phyloP scores from a whole-genome alignment of 2,113 vertebrate species.

The Bungarus multicinctus region DNA sequence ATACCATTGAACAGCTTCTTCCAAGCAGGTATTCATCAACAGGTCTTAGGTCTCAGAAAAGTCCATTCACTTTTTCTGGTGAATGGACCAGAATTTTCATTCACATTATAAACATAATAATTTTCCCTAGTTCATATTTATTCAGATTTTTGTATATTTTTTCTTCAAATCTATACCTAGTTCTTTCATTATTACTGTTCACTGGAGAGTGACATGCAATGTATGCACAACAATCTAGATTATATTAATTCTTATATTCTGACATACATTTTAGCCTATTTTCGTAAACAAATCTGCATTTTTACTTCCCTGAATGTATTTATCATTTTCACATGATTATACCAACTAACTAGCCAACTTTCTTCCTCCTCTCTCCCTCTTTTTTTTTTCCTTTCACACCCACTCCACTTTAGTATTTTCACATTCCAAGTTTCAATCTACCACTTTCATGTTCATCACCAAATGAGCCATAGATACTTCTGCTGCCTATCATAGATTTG shows the following conservation, averaged over 20 bases:
- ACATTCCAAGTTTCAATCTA: background rate
- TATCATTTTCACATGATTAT: background rate
- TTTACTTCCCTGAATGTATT: too few relatives aligned
- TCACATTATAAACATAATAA: background rate
- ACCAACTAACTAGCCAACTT: background rate
- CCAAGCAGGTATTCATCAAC: background rate
- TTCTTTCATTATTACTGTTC: too few relatives aligned
- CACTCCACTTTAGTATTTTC: background rate
- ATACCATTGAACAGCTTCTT: background rate
- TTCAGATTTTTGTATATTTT: too few relatives aligned
- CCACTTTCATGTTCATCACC: background rate
- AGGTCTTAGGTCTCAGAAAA: background rate
- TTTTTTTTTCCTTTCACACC: background rate
- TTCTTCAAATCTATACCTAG: too few relatives aligned
- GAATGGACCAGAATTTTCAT: background rate
- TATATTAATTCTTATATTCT: background rate
- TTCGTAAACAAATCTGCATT: background rate
- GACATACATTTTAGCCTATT: background rate
- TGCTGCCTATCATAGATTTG: background rate
- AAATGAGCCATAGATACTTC: background rate
- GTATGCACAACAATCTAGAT: too few relatives aligned
- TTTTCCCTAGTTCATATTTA: too few relatives aligned
- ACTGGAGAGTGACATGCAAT: too few relatives aligned
- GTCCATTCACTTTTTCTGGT: background rate
- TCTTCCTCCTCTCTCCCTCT: background rate